Percentiles rank a stretch among this genome's conserved stretches.
phyloP scores from a whole-genome alignment of 2,888 invertebrate genomes.

The Euzophera pinguis region DNA sequence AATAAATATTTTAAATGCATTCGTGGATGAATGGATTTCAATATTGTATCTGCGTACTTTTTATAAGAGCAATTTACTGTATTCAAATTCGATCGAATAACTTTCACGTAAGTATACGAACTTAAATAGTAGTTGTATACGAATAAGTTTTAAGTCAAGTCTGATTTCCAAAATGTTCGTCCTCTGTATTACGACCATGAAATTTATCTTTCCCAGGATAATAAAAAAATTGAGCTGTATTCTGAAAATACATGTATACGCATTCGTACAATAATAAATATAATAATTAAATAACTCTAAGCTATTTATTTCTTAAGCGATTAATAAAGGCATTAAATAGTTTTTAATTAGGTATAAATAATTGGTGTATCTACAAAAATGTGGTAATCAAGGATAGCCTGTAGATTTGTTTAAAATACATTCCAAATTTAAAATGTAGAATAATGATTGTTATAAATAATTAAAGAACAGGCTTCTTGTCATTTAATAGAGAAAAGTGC shows the following conservation, averaged over 20 bases:
- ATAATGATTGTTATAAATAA: constrained; percentile 22
- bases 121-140: not conserved
- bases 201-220: constrained; percentile 15
- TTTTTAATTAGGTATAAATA: constrained; percentile 34
- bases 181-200: constrained; percentile 14
- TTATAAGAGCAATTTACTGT: no score
- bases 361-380: constrained; percentile 46
- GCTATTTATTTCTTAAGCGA: constrained; percentile 68
- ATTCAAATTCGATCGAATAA: not conserved
- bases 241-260: constrained; percentile 74
- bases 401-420: constrained; percentile 31
- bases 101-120: constrained; percentile 7
- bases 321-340: constrained; percentile 51
- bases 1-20: no score
- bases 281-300: constrained; percentile 51
- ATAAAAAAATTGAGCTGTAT: constrained; percentile 57
- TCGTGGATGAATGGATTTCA: no score
- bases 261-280: constrained; percentile 76
- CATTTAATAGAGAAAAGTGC: not conserved
- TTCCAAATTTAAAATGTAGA: constrained; percentile 37
- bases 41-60: no score
- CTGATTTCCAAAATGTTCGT: not conserved
- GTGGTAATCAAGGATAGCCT: constrained; percentile 27
- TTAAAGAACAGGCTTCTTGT: constrained; percentile 12
- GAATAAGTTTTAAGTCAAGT: constrained; percentile 1